phyloP scores from a whole-genome alignment of 2,888 invertebrate genomes.

The Cryptocephalus primarius region DNA sequence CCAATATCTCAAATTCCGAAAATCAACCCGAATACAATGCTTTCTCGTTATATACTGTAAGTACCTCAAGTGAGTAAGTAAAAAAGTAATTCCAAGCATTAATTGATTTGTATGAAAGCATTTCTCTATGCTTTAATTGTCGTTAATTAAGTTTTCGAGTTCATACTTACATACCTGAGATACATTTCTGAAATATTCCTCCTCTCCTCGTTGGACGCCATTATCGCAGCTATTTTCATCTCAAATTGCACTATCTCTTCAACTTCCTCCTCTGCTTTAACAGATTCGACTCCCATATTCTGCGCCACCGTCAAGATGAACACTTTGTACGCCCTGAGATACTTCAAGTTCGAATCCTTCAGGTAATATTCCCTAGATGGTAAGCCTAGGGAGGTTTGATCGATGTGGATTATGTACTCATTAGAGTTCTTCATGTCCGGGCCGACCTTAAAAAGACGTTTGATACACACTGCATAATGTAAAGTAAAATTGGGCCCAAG shows the following conservation, averaged over 20 bases:
- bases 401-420: slow-evolving; percentile 79
- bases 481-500: too few species aligned
- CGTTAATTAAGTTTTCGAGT: neutral
- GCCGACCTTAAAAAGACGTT: slow-evolving; percentile 36
- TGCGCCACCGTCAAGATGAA: slow-evolving; percentile 64
- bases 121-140: neutral
- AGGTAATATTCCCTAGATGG: slow-evolving; percentile 69
- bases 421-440: slow-evolving; percentile 90
- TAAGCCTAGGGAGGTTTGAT: slow-evolving; percentile 74
- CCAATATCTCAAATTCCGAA: too few species aligned
- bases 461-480: too few species aligned
- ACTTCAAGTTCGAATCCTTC: slow-evolving; percentile 51
- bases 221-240: slow-evolving; percentile 60
- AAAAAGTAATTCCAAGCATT: too few species aligned
- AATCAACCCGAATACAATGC: too few species aligned
- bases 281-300: slow-evolving; percentile 59
- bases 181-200: slow-evolving; percentile 78
- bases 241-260: slow-evolving; percentile 71
- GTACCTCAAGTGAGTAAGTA: too few species aligned
- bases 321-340: slow-evolving; percentile 66
- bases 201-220: slow-evolving; percentile 66
- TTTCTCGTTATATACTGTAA: too few species aligned
- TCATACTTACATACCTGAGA: slow-evolving; percentile 27
- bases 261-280: slow-evolving; percentile 52
- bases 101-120: too few species aligned